Percentiles rank a stretch among this genome's conserved stretches.
phyloP scores from a whole-genome alignment of 1,140 invertebrate species.

The Drosophila miranda region DNA sequence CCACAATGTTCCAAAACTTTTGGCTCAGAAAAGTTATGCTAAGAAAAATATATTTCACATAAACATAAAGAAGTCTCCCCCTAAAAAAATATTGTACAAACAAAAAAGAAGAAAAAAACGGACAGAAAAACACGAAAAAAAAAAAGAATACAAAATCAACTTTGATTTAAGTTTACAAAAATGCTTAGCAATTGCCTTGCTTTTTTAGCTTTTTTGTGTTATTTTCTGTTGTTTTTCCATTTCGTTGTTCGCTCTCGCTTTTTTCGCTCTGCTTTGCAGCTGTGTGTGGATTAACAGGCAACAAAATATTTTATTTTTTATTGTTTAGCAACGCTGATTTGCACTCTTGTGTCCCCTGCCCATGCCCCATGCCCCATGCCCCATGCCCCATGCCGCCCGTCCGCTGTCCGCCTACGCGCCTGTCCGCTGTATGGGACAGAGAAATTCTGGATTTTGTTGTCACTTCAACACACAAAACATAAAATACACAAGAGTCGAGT shows the following conservation, averaged over 20 bases:
- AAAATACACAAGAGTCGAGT: conserved; percentile 51
- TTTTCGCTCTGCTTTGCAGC: conserved; percentile 3
- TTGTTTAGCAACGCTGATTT: conserved; percentile 77
- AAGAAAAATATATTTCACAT: conserved; percentile 65
- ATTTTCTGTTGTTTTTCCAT: conserved; percentile 17
- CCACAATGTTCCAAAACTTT: not conserved
- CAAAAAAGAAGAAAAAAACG: conserved; percentile 48
- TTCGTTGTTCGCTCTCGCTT: conserved; percentile 30
- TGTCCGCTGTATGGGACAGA: conserved; percentile 25
- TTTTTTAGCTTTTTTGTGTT: conserved; percentile 66
- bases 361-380: not conserved
- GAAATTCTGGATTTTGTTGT: conserved; percentile 78
- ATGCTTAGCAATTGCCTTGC: conserved; percentile 73
- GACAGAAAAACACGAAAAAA: conserved; percentile 34
- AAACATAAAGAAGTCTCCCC: conserved; percentile 37
- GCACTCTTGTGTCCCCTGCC: conserved; percentile 42
- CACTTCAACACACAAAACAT: conserved; percentile 74
- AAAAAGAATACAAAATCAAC: conserved; percentile 67
- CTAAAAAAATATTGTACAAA: conserved; percentile 26
- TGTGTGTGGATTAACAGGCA: conserved; percentile 76
- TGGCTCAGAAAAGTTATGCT: conserved; percentile 49
- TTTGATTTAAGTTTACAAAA: conserved; percentile 81
- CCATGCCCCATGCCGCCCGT: too few relatives aligned
- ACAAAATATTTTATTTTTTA: conserved; percentile 81
- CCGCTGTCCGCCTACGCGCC: not conserved